phyloP scores from a whole-genome alignment of 2,888 invertebrate genomes.

The Netelia fuscicornis region DNA sequence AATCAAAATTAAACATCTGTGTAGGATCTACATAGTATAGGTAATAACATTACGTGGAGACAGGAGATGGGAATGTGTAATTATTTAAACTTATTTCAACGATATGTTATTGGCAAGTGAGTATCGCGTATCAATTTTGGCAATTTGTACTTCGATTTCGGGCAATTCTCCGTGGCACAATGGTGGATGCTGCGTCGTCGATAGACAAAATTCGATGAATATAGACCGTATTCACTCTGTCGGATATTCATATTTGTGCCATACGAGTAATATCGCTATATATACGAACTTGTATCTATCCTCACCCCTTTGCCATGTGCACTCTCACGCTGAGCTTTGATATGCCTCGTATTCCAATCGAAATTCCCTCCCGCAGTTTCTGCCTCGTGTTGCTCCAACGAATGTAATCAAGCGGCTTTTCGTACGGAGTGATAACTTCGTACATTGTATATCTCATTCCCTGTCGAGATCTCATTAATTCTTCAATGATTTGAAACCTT shows the following conservation, averaged over 20 bases:
- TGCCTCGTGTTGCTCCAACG: slow-evolving; percentile 52
- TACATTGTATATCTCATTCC: not conserved
- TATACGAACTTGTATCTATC: slow-evolving; percentile 5
- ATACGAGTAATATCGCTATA: not conserved
- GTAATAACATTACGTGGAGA: slow-evolving; percentile 28
- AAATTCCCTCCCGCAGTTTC: slow-evolving; percentile 51
- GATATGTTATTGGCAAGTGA: slow-evolving; percentile 2
- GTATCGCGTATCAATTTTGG: slow-evolving; percentile 27
- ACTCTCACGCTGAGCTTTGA: slow-evolving; percentile 3
- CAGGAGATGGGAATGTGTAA: slow-evolving; percentile 9
- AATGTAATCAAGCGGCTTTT: slow-evolving; percentile 57
- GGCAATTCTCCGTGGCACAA: not conserved
- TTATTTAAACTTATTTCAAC: not conserved
- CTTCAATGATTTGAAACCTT: slow-evolving; percentile 14
- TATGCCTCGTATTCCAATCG: slow-evolving; percentile 25
- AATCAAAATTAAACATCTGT: not conserved
- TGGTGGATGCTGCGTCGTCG: slow-evolving; percentile 3
- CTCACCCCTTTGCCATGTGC: not conserved
- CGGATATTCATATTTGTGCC: not conserved
- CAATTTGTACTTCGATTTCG: slow-evolving; percentile 29
- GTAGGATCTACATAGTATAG: not conserved
- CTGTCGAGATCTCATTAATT: not conserved
- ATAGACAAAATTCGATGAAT: slow-evolving; percentile 26
- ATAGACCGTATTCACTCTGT: not conserved
- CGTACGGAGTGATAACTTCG: not conserved